A percentile compares a stretch with the other conserved stretches of the same genome.
Conservation (phyloP, 2,113 vertebrate species). For the Xenopus laevis region DNA sequence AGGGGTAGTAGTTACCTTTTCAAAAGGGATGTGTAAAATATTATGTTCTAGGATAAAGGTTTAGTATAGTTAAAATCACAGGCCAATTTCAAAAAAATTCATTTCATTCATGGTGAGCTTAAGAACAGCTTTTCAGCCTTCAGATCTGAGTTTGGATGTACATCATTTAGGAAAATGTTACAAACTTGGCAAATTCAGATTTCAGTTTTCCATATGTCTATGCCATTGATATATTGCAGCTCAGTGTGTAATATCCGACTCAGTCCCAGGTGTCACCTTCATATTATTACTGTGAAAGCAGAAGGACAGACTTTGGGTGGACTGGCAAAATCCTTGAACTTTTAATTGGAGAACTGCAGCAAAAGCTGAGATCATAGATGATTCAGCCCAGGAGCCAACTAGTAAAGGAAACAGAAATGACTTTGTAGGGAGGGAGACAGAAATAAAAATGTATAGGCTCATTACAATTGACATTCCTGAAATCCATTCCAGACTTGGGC, state of each 20-base stretch:
- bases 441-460: too few relatives aligned
- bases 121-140: constrained; percentile 3
- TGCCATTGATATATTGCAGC: constrained; percentile 8
- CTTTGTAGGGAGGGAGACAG: too few relatives aligned
- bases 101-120: too few relatives aligned
- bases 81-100: too few relatives aligned
- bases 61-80: too few relatives aligned
- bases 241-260: constrained; percentile 26
- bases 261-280: constrained; percentile 24
- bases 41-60: too few relatives aligned
- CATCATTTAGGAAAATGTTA: constrained; percentile 36
- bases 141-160: constrained; percentile 11
- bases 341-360: constrained; percentile 30
- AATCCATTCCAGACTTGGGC: too few relatives aligned
- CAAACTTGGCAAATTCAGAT: constrained; percentile 26
- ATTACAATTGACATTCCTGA: too few relatives aligned
- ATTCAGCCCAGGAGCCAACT: constrained; percentile 39
- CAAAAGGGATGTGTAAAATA: too few relatives aligned
- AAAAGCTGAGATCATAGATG: constrained; percentile 39
- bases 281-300: constrained; percentile 9
- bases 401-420: constrained; percentile 25
- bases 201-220: constrained; percentile 22
- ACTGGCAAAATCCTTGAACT: constrained; percentile 48
- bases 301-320: constrained; percentile 17
- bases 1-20: too few relatives aligned